A percentile compares a stretch with the other conserved stretches of the same genome.
Conservation (phyloP, 2,888 invertebrate species). For the Candidula unifasciata region DNA sequence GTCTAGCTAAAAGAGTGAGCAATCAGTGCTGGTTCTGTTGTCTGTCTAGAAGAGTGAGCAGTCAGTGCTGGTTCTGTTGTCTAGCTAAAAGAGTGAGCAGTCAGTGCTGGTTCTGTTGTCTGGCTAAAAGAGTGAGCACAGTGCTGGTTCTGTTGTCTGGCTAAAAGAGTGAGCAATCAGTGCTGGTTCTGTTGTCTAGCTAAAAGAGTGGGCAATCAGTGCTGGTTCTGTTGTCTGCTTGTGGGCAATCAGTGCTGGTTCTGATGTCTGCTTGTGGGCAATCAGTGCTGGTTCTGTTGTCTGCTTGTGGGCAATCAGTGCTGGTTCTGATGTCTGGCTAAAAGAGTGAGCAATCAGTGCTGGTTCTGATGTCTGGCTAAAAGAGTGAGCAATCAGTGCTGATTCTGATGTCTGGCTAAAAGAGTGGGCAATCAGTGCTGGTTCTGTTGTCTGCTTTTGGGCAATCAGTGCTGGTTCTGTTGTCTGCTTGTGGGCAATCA, state of each 20-base stretch:
- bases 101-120: constrained; percentile 58
- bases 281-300: constrained; percentile 60
- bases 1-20: constrained; percentile 58
- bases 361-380: constrained; percentile 57
- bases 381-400: constrained; percentile 64
- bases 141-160: too few relatives aligned
- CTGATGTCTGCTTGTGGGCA: constrained; percentile 58
- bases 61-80: constrained; percentile 60
- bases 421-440: constrained; percentile 65
- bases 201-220: constrained; percentile 63
- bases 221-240: constrained; percentile 54
- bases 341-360: constrained; percentile 64
- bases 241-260: constrained; percentile 65
- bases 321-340: too few relatives aligned
- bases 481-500: too few relatives aligned
- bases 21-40: constrained; percentile 62
- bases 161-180: constrained; percentile 63
- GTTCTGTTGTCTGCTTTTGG: constrained; percentile 54
- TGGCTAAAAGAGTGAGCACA: too few relatives aligned
- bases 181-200: constrained; percentile 57
- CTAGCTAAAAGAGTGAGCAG: constrained; percentile 62
- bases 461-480: constrained; percentile 63
- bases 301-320: too few relatives aligned
- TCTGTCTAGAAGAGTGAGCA: constrained; percentile 60
- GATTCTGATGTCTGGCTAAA: constrained; percentile 55